Evolutionary conservation across 2,888 invertebrate species (phyloP).

Genomic region (Marasmarcha lunaedactyla): DNA sequence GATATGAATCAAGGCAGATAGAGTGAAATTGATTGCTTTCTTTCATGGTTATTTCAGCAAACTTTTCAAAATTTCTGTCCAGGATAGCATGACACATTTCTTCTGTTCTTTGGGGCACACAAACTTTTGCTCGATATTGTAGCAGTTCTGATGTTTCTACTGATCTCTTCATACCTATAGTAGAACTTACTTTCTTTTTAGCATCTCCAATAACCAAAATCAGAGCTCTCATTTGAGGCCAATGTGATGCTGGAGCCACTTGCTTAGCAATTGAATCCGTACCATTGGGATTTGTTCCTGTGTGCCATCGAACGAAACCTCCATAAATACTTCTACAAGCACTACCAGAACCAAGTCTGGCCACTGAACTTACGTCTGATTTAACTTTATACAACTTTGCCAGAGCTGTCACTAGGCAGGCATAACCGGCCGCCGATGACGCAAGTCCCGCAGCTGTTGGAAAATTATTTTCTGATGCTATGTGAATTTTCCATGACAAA

Average conservation of each 20-base stretch:
- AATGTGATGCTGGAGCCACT: conserved; percentile 80
- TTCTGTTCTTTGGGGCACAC: conserved; percentile 79
- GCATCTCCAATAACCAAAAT: conserved; percentile 89
- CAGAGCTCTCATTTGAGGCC: conserved; percentile 91
- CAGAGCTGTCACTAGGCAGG: conserved; percentile 87
- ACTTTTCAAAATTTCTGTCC: conserved; percentile 79
- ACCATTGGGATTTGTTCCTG: conserved; percentile 75
- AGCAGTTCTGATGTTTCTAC: conserved; percentile 87
- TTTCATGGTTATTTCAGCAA: conserved; percentile 95
- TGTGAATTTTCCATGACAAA: conserved; percentile 79
- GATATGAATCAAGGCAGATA: conserved; percentile 91
- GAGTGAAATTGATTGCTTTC: conserved; percentile 99
- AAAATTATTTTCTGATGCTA: conserved; percentile 95
- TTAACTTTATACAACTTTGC: conserved; percentile 80
- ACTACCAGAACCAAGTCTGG: conserved; percentile 92
- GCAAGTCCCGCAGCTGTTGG: conserved; percentile 98
- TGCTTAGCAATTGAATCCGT: conserved; percentile 82
- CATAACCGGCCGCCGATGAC: conserved; percentile 98
- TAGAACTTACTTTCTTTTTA: conserved; percentile 88
- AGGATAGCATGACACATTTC: conserved; percentile 69
- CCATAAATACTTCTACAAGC: conserved; percentile 95
- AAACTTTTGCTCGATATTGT: conserved; percentile 75
- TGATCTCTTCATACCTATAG: conserved; percentile 88
- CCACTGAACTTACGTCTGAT: conserved; percentile 80
- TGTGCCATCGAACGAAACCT: conserved; percentile 95